Base-by-base conservation (phyloP, 2,888 invertebrate species). In the Chalcis sispes region DNA sequence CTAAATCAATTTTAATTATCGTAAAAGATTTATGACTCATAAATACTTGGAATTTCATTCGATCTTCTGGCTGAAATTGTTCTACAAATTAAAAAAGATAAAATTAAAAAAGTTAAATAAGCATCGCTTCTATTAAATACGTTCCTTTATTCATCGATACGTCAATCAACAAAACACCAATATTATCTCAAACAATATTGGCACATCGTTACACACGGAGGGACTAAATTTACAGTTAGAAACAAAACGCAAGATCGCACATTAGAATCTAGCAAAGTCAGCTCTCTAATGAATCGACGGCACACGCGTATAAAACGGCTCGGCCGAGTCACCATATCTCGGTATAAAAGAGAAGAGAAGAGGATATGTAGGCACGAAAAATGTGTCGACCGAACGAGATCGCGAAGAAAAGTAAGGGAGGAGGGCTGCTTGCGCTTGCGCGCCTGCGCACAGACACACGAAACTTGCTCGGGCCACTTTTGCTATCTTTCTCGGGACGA, bases 381-480 rank as follows among this genome's bases (percentile, higher is more conserved):
- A 18, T 8, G 25, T 1, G 5, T 15, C 7, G 13, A 15, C 42
- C 2, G 42, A 4, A 13, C 13, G 15, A 36, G 36, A 36, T 36
- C 36, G 4, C 23, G 23, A 29, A 8, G 29, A 52, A 65, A 52
- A 65, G 27, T 27, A 52, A 50, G 50, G 23, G 3, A 65, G 67
- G 70, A 15, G 23, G 36, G 27, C 18, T 42, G 32, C n/a, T n/a
- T 42, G 40, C 23, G 25, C 52, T 46, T 54, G 69, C 69, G 66
- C 15, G 15, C 42, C 62, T 59, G 52, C 58, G 27, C n/a, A 23
- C 48, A 29, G 25, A 50, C 52, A 18, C 69, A 46, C 66, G 66
- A 69, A 74, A 76, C 71, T 78, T 58, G 72, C 54, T 42, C 46
- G 65, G 69, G 72, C 59, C 59, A 74, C 69, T 74, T 77, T 62